phyloP scores from a whole-genome alignment of 2,888 invertebrate genomes.

The Drosophila melanosoma region DNA sequence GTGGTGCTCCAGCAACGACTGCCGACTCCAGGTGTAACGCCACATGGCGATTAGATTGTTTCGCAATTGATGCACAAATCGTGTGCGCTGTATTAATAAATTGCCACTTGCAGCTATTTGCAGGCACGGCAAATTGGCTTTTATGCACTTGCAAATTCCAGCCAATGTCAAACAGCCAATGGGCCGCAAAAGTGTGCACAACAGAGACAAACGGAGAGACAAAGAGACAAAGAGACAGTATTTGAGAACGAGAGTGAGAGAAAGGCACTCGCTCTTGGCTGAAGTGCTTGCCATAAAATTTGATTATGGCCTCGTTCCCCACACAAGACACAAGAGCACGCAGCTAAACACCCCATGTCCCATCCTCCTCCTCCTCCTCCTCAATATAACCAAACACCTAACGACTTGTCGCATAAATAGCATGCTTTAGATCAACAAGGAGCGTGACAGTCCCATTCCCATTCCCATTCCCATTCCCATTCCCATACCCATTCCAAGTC shows the following conservation, averaged over 20 bases:
- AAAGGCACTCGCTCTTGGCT: constrained; percentile 17
- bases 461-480: background rate
- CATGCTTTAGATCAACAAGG: constrained; percentile 14
- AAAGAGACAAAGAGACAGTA: background rate
- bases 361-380: background rate
- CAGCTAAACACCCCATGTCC: constrained; percentile 1
- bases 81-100: constrained; percentile 70
- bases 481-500: background rate
- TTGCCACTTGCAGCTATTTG: constrained; percentile 73
- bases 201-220: background rate
- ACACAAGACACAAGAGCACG: constrained; percentile 22
- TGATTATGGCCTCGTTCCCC: constrained; percentile 57
- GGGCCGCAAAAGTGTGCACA: constrained; percentile 41
- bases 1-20: background rate
- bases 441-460: constrained; percentile 16
- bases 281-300: constrained; percentile 68
- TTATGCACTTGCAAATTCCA: constrained; percentile 66
- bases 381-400: constrained; percentile 12
- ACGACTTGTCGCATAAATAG: constrained; percentile 33
- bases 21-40: constrained; percentile 2
- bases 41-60: constrained; percentile 56
- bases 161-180: constrained; percentile 25
- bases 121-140: constrained; percentile 70
- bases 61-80: constrained; percentile 73
- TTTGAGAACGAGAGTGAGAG: background rate